These are phyloP conservation scores for Geopemphigus sp. DNA, from an alignment of 1,140 invertebrate species.

Conservation along the genomic window DNA sequence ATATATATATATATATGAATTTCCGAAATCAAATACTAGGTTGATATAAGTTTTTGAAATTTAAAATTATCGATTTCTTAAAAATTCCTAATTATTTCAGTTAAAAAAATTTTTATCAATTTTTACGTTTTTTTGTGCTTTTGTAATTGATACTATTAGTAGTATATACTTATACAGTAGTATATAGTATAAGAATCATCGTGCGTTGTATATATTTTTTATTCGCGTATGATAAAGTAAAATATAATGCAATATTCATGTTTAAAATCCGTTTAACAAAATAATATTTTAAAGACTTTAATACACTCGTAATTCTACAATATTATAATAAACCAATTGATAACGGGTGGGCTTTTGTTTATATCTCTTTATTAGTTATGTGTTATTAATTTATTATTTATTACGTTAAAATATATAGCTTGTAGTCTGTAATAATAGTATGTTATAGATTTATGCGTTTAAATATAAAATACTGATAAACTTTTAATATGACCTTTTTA, in stretches of 20 bases:
- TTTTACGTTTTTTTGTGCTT: too few relatives aligned
- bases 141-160: too few relatives aligned
- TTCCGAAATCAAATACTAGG: too few relatives aligned
- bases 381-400: not conserved
- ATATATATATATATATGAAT: too few relatives aligned
- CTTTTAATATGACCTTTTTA: slow-evolving; percentile 8
- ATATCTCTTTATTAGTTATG: not conserved
- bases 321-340: not conserved
- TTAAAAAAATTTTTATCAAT: too few relatives aligned
- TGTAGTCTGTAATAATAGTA: not conserved
- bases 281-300: slow-evolving; percentile 10
- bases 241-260: not conserved
- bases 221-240: too few relatives aligned
- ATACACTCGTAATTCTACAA: not conserved
- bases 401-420: not conserved
- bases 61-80: too few relatives aligned
- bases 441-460: not conserved
- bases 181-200: too few relatives aligned
- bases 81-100: too few relatives aligned
- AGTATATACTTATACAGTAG: too few relatives aligned
- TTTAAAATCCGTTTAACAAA: not conserved
- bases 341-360: not conserved
- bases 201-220: too few relatives aligned
- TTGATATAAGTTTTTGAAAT: too few relatives aligned
- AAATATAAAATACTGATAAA: slow-evolving; percentile 12